Evolutionary conservation across 1,140 invertebrate species (phyloP).

Genomic region (Apocrypta bakeri): DNA sequence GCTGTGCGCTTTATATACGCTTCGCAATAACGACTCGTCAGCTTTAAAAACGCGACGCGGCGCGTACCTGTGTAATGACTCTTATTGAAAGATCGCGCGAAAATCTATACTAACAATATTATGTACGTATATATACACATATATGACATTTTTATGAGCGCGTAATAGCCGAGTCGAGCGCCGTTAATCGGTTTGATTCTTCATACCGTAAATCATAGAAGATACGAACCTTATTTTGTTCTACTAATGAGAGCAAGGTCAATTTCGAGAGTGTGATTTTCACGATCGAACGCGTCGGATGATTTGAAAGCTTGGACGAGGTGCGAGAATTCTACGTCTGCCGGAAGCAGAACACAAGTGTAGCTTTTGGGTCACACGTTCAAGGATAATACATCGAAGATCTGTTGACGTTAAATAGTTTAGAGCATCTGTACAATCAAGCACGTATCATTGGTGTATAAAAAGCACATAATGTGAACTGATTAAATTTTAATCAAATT

Average conservation of each 20-base stretch:
- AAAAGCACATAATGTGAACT: too few relatives aligned
- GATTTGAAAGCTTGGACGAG: conserved; percentile 11
- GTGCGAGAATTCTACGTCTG: neutral
- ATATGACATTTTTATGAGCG: conserved; percentile 10
- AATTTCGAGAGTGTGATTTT: conserved; percentile 29
- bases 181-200: conserved; percentile 12
- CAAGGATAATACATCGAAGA: too few relatives aligned
- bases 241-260: conserved; percentile 42
- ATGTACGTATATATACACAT: too few relatives aligned
- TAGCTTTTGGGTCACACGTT: conserved; percentile 4
- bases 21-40: neutral
- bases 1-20: conserved; percentile 4
- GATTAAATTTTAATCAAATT: too few relatives aligned
- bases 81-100: neutral
- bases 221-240: conserved; percentile 24
- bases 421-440: too few relatives aligned
- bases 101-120: too few relatives aligned
- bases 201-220: neutral
- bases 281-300: conserved; percentile 39
- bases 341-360: conserved; percentile 13
- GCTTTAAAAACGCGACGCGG: conserved; percentile 13
- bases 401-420: too few relatives aligned
- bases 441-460: too few relatives aligned
- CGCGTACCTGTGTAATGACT: neutral
- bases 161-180: neutral